Conservation (phyloP, 2,113 vertebrate genomes). For the Takifugu flavidus region DNA sequence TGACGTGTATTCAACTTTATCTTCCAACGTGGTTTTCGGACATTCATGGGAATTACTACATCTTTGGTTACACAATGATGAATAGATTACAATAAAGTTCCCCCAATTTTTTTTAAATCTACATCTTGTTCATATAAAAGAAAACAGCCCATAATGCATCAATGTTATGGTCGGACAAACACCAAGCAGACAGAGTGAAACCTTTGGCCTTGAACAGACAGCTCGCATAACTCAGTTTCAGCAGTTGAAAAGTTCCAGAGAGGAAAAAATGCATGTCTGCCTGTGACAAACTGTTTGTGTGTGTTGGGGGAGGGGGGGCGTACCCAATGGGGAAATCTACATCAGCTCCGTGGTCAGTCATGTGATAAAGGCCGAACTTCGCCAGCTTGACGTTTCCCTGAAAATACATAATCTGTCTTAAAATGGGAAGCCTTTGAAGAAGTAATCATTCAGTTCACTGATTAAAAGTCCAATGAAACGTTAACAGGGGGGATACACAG, state of each 20-base stretch:
- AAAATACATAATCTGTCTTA: constrained; percentile 22
- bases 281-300: constrained; percentile 19
- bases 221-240: constrained; percentile 13
- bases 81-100: constrained; percentile 26
- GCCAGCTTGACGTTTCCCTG: constrained; percentile 91
- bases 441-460: not conserved
- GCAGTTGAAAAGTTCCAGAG: constrained; percentile 29
- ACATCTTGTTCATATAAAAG: constrained; percentile 30
- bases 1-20: too few species aligned
- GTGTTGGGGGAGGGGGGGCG: constrained; percentile 36
- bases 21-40: too few species aligned
- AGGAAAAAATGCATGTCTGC: constrained; percentile 8
- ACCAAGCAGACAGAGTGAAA: constrained; percentile 33
- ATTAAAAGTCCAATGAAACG: not conserved
- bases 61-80: constrained; percentile 27
- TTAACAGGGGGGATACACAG: not conserved
- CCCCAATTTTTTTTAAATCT: too few species aligned
- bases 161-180: constrained; percentile 50
- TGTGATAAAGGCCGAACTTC: constrained; percentile 97
- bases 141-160: constrained; percentile 35
- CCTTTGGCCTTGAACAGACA: constrained; percentile 23
- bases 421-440: not conserved
- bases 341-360: constrained; percentile 94
- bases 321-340: constrained; percentile 99
- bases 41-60: too few species aligned